Evolutionary conservation across 2,113 vertebrate genomes (phyloP), one percentile per base, ranked within the genome.

Genomic region (Engystomops pustulosus): DNA sequence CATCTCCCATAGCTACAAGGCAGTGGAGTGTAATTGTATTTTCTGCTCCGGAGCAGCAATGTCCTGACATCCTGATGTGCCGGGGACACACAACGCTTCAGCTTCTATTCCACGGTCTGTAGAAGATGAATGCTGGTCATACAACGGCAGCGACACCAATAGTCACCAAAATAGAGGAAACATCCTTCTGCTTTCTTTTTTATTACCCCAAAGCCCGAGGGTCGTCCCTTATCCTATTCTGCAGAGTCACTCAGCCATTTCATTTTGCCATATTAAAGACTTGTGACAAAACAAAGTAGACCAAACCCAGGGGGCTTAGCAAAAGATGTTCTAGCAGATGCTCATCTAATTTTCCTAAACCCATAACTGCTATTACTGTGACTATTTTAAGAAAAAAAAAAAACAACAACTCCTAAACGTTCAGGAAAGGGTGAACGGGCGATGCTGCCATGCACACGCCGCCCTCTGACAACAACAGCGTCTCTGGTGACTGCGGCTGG

Each of bases 1-100:
- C 49, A 49, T 15, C 27, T 41, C 60, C 38, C 10, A 27, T 45
- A 14, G 65, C 47, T 81, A 34, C 79, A 27, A 30, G 80, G 80
- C 7, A 58, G 80, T 6, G 30, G 14, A 53, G 49, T 58, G 80
- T 58, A 81, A 81, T 71, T 71, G 80, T 14, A 71, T 81, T 81
- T 70, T 71, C 49, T 81, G 67, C 47, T 55, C 68, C 49, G 9
- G 9, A 30, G 67, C 47, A 55, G 34, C 34, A 18, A 20, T 18
- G 11, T 14, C 6, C n/a, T n/a, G n/a, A n/a, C n/a, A n/a, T n/a
- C 18, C 67, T 30, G 5, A 65, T 45, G 18, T 15, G 32, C 9
- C 23, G 6, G 23, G n/a, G 74, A 55, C 30, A 58, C 36, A 44
- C 32, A 51, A 81, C 38, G 30, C 20, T 72, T 41, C 34, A 41